phyloP scores from a whole-genome alignment of 2,888 invertebrate species.

The Zonitis immaculata region DNA sequence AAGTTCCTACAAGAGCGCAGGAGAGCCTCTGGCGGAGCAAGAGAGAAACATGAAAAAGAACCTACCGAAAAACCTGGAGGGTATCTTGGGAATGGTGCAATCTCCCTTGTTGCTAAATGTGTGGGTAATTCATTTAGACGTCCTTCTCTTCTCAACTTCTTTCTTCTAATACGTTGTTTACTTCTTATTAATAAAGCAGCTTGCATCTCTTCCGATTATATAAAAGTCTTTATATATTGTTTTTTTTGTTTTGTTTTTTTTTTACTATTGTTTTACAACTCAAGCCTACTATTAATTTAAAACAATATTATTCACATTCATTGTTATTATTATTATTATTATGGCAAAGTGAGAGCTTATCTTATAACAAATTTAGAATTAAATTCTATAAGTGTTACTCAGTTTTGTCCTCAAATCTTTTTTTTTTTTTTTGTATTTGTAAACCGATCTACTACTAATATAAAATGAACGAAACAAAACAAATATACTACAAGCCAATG shows the following conservation, averaged over 20 bases:
- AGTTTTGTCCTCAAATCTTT: not conserved
- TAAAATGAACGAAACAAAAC: too few relatives aligned
- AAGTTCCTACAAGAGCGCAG: too few relatives aligned
- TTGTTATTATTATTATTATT: not conserved
- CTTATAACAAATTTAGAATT: not conserved
- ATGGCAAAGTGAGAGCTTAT: not conserved
- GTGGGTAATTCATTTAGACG: conserved; percentile 71
- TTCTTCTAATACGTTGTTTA: conserved; percentile 81
- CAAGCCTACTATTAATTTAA: too few relatives aligned
- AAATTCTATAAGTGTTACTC: not conserved
- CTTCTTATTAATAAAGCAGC: conserved; percentile 89
- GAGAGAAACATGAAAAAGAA: too few relatives aligned
- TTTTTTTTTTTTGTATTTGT: too few relatives aligned
- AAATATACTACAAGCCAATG: too few relatives aligned
- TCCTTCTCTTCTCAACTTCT: conserved; percentile 66
- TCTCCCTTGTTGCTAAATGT: conserved; percentile 81
- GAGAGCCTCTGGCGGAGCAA: too few relatives aligned
- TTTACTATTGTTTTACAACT: too few relatives aligned
- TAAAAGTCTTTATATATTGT: not conserved
- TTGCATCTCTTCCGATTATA: conserved; percentile 71
- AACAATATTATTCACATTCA: not conserved
- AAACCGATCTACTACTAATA: too few relatives aligned
- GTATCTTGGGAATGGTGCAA: conserved; percentile 83
- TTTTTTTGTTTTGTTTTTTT: not conserved
- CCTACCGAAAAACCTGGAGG: conserved; percentile 59